Percentiles rank a stretch among this genome's conserved stretches.
These are phyloP conservation scores for Nipponacmea schrenckii DNA, from an alignment of 2,888 invertebrate genomes.

Conservation along the genomic window DNA sequence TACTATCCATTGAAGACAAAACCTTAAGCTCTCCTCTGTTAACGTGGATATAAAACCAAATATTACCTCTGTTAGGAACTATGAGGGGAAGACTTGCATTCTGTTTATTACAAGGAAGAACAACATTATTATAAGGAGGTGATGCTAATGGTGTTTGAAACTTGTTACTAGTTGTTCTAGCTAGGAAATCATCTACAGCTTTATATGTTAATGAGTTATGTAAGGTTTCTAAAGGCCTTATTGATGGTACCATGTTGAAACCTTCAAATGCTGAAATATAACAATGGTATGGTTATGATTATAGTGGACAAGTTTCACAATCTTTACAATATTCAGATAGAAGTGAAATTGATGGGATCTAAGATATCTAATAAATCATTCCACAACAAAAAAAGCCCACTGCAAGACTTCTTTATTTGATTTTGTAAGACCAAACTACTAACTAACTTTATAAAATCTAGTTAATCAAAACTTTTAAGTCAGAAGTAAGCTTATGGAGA, in stretches of 20 bases:
- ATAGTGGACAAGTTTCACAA: background rate
- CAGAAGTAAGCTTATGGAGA: too few species aligned
- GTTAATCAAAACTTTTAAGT: too few species aligned
- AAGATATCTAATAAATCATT: background rate
- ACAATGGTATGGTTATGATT: background rate
- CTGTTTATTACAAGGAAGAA: slow-evolving; percentile 21
- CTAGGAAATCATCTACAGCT: slow-evolving; percentile 89
- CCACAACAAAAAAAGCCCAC: background rate
- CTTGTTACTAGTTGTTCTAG: slow-evolving; percentile 78
- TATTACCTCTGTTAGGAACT: slow-evolving; percentile 13
- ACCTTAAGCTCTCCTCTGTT: too few species aligned
- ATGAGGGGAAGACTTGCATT: background rate
- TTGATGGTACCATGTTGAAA: slow-evolving; percentile 80
- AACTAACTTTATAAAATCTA: too few species aligned
- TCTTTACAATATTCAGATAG: background rate
- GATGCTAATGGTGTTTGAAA: slow-evolving; percentile 53
- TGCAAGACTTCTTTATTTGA: too few species aligned
- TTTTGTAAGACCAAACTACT: too few species aligned
- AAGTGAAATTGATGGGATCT: background rate
- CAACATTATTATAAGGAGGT: slow-evolving; percentile 33
- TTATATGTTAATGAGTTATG: slow-evolving; percentile 95
- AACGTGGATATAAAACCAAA: too few species aligned
- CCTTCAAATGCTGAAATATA: slow-evolving; percentile 47
- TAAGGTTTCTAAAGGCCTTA: slow-evolving; percentile 94
- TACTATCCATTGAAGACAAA: too few species aligned